Percentiles rank a stretch among this genome's conserved stretches.
Conservation (phyloP, 2,888 invertebrate genomes). For the Ellobium chinense region DNA sequence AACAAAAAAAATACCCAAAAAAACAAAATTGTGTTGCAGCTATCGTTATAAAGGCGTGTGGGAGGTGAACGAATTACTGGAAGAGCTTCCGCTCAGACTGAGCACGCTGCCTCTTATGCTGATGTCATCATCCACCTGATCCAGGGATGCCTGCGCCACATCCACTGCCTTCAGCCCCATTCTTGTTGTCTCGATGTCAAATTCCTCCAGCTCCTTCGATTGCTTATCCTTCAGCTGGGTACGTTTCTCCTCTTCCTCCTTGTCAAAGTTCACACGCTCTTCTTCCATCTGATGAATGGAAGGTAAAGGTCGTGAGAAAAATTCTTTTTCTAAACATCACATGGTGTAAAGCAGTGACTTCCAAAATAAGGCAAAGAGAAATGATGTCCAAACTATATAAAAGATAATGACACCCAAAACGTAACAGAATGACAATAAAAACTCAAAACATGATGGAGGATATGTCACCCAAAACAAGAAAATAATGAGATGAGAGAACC, state of each 20-base stretch:
- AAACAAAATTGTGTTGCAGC: background rate
- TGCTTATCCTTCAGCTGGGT: constrained; percentile 93
- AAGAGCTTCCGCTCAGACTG: constrained; percentile 90
- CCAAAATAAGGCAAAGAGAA: no score
- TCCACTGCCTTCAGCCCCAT: constrained; percentile 95
- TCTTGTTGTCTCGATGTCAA: constrained; percentile 95
- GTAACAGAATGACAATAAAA: no score
- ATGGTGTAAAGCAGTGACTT: no score
- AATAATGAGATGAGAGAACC: no score
- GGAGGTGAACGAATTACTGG: constrained; percentile 69
- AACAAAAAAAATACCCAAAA: background rate
- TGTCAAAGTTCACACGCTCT: constrained; percentile 93
- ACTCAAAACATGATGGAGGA: no score
- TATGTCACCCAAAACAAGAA: no score
- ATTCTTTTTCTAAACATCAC: no score
- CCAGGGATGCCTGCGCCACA: constrained; percentile 93
- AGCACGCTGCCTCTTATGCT: constrained; percentile 95
- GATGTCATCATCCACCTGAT: constrained; percentile 89
- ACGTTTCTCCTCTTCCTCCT: constrained; percentile 94
- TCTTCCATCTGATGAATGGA: constrained; percentile 91
- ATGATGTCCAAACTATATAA: no score
- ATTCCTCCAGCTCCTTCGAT: constrained; percentile 92
- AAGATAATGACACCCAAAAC: no score
- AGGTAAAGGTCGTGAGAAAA: no score
- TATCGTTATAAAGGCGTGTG: constrained; percentile 56